Base-by-base conservation (phyloP, 2,888 invertebrate species). In the Penaeus monodon region DNA sequence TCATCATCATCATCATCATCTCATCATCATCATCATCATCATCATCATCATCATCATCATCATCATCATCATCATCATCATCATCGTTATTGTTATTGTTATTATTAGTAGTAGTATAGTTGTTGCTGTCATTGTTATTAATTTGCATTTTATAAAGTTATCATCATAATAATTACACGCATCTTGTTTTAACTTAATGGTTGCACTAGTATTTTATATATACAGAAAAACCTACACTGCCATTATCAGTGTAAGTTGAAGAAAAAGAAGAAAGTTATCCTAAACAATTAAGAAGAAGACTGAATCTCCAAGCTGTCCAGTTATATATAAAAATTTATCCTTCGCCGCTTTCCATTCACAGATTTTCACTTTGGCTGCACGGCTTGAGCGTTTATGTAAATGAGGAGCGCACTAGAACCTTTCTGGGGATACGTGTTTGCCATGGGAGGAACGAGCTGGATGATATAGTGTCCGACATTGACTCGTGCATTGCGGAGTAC, bases 401-500 rank as follows among this genome's bases (percentile, higher is more conserved):
- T 92, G 97, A 97, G 91, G 96, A 97, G 91, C 94, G 94, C 87
- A 96, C 96, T 7, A 95, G 97, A 90, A 97, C 97, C 2, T 98
- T 98, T 92, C 92, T 97, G 90, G 95, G 96, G 2, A 93, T 97
- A 76, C 93, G 94, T 91, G 94, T 95, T 74, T 94, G 93, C 88
- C 93, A 93, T 79, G 94, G 94, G 66, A 93, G 93, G 85, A 94
- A 94, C 89, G 93, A 93, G 82, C 93, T 97, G 87, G 90, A 93
- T 38, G 92, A 93, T 81, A 92, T 96, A 64, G 94, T 95, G 22
- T 91, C 93, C 63, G 93, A 93, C 90, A 93, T 97, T 78, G 95
- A 97, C 92, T 91, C 92, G 79, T 94, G 96, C 90, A 93, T 97
- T 91, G 92, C 92, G 29, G 97, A 97, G 91, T 98, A 95, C 92